Conservation (phyloP, 2,888 invertebrate genomes). For the Xylocampa areola region DNA sequence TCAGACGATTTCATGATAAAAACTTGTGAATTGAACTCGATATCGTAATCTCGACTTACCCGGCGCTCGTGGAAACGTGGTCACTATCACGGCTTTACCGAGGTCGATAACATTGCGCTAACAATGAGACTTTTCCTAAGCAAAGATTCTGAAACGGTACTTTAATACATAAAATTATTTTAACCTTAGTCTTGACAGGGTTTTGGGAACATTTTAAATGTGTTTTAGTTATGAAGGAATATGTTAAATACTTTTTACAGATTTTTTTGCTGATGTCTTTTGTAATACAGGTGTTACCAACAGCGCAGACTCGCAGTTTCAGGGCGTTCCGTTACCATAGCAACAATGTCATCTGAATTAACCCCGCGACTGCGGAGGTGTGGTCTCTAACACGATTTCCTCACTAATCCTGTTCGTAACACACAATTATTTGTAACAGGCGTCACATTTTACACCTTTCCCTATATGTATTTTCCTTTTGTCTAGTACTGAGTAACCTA, state of each 20-base stretch:
- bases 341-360: constrained; percentile 55
- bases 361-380: constrained; percentile 67
- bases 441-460: constrained; percentile 68
- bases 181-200: not conserved
- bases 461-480: constrained; percentile 32
- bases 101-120: constrained; percentile 40
- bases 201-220: not conserved
- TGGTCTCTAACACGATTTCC: constrained; percentile 79
- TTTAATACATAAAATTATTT: not conserved
- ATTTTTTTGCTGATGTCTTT: not conserved
- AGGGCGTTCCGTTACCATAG: constrained; percentile 60
- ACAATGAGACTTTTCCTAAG: not conserved
- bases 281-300: not conserved
- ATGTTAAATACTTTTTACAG: not conserved
- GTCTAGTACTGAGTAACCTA: constrained; percentile 47
- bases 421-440: constrained; percentile 74
- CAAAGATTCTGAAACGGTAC: not conserved
- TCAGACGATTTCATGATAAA: not conserved
- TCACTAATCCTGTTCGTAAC: constrained; percentile 73
- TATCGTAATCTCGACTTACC: constrained; percentile 16
- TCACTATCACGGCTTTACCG: constrained; percentile 30
- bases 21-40: no score
- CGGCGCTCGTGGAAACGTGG: constrained; percentile 31
- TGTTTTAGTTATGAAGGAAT: not conserved
- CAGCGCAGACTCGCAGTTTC: constrained; percentile 47